Evolutionary conservation across 2,888 invertebrate species (phyloP), one percentile per base, ranked within the genome.

Genomic region (Melanotus villosus): DNA sequence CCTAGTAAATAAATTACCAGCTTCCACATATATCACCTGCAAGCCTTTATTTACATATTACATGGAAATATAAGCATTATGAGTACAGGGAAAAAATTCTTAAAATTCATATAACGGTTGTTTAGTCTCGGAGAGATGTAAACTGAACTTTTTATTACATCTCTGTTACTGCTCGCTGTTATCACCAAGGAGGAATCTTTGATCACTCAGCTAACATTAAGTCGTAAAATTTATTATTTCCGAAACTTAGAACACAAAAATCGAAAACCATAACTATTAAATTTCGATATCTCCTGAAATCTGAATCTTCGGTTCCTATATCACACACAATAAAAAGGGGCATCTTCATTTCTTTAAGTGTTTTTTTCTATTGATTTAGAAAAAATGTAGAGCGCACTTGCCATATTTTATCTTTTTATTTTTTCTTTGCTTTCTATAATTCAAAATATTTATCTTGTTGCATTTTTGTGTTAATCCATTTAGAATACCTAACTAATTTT

Each of bases 201-300:
- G 34, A 56, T 56, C 56, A 38, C 38, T n/a, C 16, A 34, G n/a
- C 56, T n/a, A 47, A 41, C 58, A 65, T 57, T 50, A 47, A 45
- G 57, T 52, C 18, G 47, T 58, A 30, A 68, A 63, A 68, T 68
- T 68, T 68, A 68, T 52, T 63, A 63, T 68, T 58, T 68, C 63
- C 63, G 30, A 64, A 63, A 56, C 57, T 50, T 41, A 36, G 43
- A 68, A 64, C 57, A 58, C 34, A 65, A 67, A 62, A 68, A 50
- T 63, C 58, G 52, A 58, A 68, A 64, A 64, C 50, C 68, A 63
- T 63, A 68, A 63, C 57, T 57, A 58, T 68, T 64, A 68, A 68
- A 68, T 68, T 63, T 57, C 43, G 62, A 58, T 64, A 63, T 64
- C 58, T 57, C 14, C 41, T 67, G 63, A 68, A 68, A 68, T 68